These are phyloP conservation scores for Dinocampus coccinellae DNA, from an alignment of 2,888 invertebrate species.

Conservation along the genomic window DNA sequence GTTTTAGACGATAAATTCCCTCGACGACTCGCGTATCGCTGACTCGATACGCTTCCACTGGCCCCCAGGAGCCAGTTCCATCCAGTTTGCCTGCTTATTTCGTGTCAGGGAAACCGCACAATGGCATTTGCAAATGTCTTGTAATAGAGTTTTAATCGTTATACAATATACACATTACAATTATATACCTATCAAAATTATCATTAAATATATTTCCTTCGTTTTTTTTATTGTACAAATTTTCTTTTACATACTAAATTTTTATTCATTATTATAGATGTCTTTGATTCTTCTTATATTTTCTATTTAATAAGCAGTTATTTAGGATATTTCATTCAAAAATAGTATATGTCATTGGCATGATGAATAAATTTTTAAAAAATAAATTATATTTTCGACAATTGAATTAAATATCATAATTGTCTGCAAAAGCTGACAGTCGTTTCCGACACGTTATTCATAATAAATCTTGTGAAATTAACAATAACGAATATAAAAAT, in stretches of 20 bases:
- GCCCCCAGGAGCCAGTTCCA: not conserved
- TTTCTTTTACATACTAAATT: too few species aligned
- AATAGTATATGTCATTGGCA: too few species aligned
- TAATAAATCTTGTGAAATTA: not conserved
- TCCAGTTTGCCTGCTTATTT: conserved; percentile 17
- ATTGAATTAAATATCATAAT: conserved; percentile 4
- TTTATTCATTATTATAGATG: too few species aligned
- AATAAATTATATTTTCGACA: not conserved
- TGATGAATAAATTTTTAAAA: not conserved
- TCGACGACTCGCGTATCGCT: conserved; percentile 59
- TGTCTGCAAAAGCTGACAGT: not conserved
- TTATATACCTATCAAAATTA: not conserved
- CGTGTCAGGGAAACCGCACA: conserved; percentile 16
- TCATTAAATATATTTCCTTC: not conserved
- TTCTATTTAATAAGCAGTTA: too few species aligned
- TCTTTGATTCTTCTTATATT: too few species aligned
- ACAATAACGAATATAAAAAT: not conserved
- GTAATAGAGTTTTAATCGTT: conserved; percentile 8
- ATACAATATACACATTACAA: not conserved
- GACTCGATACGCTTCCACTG: conserved; percentile 48
- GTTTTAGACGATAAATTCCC: conserved; percentile 62
- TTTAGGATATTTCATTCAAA: too few species aligned
- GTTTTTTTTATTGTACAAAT: too few species aligned
- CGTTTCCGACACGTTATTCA: not conserved
- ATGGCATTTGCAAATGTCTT: conserved; percentile 10